A percentile compares a stretch with the other conserved stretches of the same genome.
Evolutionary conservation across 2,113 vertebrate genomes (phyloP).

Genomic region (Sorex fumeus): DNA sequence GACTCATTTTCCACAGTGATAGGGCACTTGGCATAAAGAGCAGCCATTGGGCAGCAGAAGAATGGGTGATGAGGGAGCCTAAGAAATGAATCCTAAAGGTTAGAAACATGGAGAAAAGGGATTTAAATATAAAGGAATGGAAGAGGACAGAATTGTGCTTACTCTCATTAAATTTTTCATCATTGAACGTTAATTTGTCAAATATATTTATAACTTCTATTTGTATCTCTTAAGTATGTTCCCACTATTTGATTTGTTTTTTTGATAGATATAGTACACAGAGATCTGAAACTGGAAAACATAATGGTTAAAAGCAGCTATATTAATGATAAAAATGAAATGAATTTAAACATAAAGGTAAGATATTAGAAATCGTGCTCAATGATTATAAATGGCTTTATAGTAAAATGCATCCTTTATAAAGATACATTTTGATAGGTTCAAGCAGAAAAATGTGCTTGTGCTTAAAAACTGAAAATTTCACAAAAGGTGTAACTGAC

Average conservation of each 20-base stretch:
- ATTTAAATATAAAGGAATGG: neutral
- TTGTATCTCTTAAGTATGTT: slow-evolving; percentile 40
- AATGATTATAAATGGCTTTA: slow-evolving; percentile 73
- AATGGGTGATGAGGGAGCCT: neutral
- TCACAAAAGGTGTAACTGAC: slow-evolving; percentile 73
- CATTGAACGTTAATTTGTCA: slow-evolving; percentile 11
- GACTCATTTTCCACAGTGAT: neutral
- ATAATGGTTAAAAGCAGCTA: slow-evolving; percentile 94
- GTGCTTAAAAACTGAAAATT: slow-evolving; percentile 72
- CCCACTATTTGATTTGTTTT: slow-evolving; percentile 65
- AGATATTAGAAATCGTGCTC: slow-evolving; percentile 74
- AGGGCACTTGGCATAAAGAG: neutral
- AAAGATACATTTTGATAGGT: slow-evolving; percentile 78
- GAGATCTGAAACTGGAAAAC: slow-evolving; percentile 95
- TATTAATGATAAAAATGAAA: slow-evolving; percentile 86
- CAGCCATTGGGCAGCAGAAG: neutral
- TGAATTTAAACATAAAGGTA: slow-evolving; percentile 94
- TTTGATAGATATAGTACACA: slow-evolving; percentile 91
- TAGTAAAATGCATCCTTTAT: slow-evolving; percentile 65
- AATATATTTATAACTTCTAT: slow-evolving; percentile 4
- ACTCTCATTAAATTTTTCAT: neutral
- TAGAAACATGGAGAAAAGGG: neutral
- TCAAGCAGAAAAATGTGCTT: slow-evolving; percentile 78
- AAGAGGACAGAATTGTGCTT: neutral
- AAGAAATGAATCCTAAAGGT: neutral